Evolutionary conservation across 92 coral and sea anemone genomes (phyloP).

Genomic region (Parazoanthus darwini): DNA sequence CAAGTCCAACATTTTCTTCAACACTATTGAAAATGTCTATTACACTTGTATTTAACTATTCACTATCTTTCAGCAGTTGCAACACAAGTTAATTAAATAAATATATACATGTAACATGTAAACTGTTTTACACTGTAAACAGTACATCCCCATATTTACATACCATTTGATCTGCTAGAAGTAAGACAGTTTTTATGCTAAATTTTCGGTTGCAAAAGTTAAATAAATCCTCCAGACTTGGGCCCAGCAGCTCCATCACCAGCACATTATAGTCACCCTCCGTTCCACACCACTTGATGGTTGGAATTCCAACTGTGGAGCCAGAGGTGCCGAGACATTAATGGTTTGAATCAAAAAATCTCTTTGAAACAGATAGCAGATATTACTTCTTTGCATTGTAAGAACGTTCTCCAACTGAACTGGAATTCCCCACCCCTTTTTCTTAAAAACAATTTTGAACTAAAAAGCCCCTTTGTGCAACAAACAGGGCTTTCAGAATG

Average conservation of each 20-base stretch:
- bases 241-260: constrained; percentile 99
- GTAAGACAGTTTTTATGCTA: constrained; percentile 95
- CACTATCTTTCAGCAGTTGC: background rate
- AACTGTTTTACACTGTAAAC: too few species aligned
- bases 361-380: too few species aligned
- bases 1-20: too few species aligned
- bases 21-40: too few species aligned
- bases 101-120: background rate
- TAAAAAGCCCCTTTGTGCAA: too few species aligned
- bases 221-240: constrained; percentile 97
- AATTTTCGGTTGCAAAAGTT: constrained; percentile 98
- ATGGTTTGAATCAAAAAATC: background rate
- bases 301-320: constrained; percentile 92
- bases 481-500: too few species aligned
- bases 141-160: constrained; percentile 6
- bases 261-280: constrained; percentile 98
- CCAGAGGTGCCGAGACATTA: background rate
- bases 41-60: too few species aligned
- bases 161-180: constrained; percentile 97
- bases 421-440: too few species aligned
- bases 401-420: too few species aligned
- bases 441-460: too few species aligned
- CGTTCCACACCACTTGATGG: constrained; percentile 99
- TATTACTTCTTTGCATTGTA: too few species aligned
- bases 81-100: background rate